A percentile compares a stretch with the other conserved stretches of the same genome.
Conservation (phyloP, 2,113 vertebrate genomes). For the Pseudorectes ferrugineus region DNA sequence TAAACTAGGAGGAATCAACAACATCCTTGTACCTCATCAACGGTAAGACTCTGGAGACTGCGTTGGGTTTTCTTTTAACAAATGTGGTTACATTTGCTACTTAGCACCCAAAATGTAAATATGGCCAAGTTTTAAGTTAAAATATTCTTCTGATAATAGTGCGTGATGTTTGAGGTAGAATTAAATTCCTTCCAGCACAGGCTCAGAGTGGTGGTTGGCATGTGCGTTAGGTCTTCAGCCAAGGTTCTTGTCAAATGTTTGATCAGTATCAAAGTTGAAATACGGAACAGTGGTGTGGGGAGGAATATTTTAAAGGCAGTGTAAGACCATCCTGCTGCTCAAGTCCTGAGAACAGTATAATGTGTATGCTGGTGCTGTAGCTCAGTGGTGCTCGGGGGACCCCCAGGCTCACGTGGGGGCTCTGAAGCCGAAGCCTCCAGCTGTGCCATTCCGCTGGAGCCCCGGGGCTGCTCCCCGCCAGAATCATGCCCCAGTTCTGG, state of each 20-base stretch:
- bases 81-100: not conserved
- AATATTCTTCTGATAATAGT: not conserved
- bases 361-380: not conserved
- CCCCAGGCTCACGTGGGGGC: not conserved
- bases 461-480: not conserved
- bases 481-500: not conserved
- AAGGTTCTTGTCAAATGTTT: not conserved
- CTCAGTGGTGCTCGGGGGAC: not conserved
- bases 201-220: not conserved
- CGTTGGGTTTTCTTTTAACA: not conserved
- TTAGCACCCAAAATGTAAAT: not conserved
- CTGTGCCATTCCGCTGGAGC: accelerated
- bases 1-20: conserved; percentile 98
- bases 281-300: not conserved
- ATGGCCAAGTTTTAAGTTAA: not conserved
- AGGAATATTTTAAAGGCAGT: not conserved
- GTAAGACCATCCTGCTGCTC: not conserved
- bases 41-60: conserved; percentile 73
- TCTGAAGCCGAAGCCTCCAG: not conserved
- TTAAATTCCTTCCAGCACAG: not conserved
- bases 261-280: not conserved
- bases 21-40: conserved; percentile 98
- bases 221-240: not conserved
- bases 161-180: not conserved
- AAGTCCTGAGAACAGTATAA: not conserved